phyloP scores from a whole-genome alignment of 2,113 vertebrate species.

The Elgaria multicarinata region DNA sequence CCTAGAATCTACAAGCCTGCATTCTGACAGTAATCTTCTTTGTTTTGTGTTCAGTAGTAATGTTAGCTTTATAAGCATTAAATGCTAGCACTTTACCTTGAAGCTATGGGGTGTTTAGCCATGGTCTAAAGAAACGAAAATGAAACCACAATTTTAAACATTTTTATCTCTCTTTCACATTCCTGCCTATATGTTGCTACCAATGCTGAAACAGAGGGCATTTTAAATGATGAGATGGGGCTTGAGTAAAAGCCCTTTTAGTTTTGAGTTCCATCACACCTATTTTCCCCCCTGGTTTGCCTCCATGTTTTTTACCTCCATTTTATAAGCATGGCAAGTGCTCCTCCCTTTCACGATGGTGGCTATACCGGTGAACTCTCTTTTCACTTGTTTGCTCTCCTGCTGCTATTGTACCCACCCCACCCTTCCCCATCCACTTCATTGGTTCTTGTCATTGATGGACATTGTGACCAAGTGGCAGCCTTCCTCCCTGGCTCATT shows the following conservation, averaged over 20 bases:
- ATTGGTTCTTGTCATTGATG: too few species aligned
- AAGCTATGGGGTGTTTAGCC: slow-evolving; percentile 54
- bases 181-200: not conserved
- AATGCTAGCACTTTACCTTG: slow-evolving; percentile 52
- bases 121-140: slow-evolving; percentile 50
- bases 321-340: too few species aligned
- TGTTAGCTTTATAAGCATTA: slow-evolving; percentile 68
- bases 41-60: slow-evolving; percentile 55
- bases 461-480: too few species aligned
- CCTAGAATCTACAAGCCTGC: slow-evolving; percentile 35
- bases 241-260: not conserved
- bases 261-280: too few species aligned
- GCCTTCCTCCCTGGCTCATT: too few species aligned
- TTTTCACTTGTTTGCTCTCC: too few species aligned
- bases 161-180: not conserved
- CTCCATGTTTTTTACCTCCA: too few species aligned
- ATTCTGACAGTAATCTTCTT: slow-evolving; percentile 55
- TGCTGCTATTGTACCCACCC: too few species aligned
- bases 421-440: too few species aligned
- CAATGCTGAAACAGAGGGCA: not conserved
- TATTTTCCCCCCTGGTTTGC: too few species aligned
- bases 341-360: too few species aligned
- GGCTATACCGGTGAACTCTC: too few species aligned
- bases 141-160: not conserved
- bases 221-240: not conserved